Evolutionary conservation across 2,797 vertebrate species (phyloP), one percentile per base, ranked within the genome.

Genomic region (Dromococcyx pavoninus): DNA sequence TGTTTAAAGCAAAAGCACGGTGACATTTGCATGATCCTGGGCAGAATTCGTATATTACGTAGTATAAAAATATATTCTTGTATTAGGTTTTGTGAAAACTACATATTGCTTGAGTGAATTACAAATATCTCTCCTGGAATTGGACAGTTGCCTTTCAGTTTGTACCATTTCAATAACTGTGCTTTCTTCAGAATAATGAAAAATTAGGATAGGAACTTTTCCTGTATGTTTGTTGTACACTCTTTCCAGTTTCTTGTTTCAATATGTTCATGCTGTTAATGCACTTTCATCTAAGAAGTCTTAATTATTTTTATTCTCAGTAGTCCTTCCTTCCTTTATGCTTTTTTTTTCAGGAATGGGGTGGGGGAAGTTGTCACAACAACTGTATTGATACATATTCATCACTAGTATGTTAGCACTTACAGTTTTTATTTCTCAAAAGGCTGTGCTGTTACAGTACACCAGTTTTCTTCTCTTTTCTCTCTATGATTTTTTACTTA

Each of bases 241-340:
- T 54, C 53, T 72, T 95, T 93, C 92, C 81, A 80, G 50, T 75
- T 93, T 87, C 37, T 58, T 86, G 12, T 50, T 92, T 97, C 71
- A 92, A 76, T 93, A 67, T 23, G 9, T 24, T 91, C 66, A 14
- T 71, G 73, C 70, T 88, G 37, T 66, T 92, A 86, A 37, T 81
- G 22, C 41, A 60, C 61, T 81, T 89, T 82, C 19, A 17, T 56
- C 37, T 81, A 64, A 75, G 46, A 94, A 3, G 3, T 48, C 23
- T 69, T 83, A 72, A 65, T 41, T 84, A 67, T 73, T 88, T 80
- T 78, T 74, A 58, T 64, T 86, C 19, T 35, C 15, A 48, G 27
- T 48, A 90, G 27, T 51, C 3, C 24, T 93, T 91, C 3, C 24
- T 93, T 91, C 43, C 46, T 70, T 92, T 77, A 32, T 46, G 58